These are phyloP conservation scores for Myrmecophaga tridactyla DNA, from an alignment of 2,113 vertebrate species.

Conservation along the genomic window DNA sequence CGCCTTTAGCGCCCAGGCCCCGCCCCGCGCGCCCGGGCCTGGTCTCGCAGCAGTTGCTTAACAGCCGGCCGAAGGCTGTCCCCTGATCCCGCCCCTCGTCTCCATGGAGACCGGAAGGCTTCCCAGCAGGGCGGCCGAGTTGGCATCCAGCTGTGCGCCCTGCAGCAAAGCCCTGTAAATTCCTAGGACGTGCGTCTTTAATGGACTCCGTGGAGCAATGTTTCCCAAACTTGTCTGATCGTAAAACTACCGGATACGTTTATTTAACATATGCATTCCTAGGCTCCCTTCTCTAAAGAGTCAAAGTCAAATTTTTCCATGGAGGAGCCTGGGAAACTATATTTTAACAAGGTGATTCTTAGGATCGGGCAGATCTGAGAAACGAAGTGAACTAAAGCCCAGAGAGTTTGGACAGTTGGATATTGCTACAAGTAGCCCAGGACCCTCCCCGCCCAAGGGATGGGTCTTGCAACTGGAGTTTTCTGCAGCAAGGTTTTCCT, in stretches of 20 bases:
- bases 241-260: not conserved
- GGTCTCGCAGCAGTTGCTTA: fast-evolving
- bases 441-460: too few species aligned
- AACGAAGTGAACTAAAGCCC: not conserved
- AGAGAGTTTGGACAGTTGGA: not conserved
- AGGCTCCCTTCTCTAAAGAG: not conserved
- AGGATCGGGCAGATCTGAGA: fast-evolving
- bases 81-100: not conserved
- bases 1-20: too few species aligned
- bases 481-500: too few species aligned
- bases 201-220: not conserved
- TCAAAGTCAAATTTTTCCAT: not conserved
- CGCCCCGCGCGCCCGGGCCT: not conserved
- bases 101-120: not conserved
- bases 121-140: not conserved
- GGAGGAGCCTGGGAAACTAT: not conserved
- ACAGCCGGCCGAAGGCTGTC: not conserved
- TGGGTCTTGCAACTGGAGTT: too few species aligned
- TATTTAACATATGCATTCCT: not conserved
- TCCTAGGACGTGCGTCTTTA: not conserved
- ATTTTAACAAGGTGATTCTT: not conserved
- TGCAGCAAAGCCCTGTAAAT: not conserved
- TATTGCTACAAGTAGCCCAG: too few species aligned
- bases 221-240: not conserved
- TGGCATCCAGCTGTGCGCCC: fast-evolving